Evolutionary conservation across 1,140 invertebrate species (phyloP), one percentile per base, ranked within the genome.

Genomic region (Protaetia brevitarsis): DNA sequence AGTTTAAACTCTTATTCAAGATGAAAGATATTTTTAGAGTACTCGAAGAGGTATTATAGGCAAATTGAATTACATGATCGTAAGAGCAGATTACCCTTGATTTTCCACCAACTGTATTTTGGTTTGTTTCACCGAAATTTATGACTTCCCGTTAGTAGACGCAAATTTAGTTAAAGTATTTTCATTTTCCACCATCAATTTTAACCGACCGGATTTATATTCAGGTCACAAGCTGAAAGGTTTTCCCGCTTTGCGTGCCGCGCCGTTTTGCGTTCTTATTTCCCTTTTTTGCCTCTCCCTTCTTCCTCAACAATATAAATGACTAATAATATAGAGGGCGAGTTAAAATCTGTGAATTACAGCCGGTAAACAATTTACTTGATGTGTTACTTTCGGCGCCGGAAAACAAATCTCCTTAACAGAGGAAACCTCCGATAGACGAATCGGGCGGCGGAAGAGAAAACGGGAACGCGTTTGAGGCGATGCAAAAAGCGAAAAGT

Each of bases 401-500:
- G 41, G 31, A 19, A 51, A 51, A 51, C 41, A 51, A 51, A 51
- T 51, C 41, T 51, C 16, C 19, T 23, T 51, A 51, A 51, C 21
- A 13, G 41, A 21, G 16, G 11, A 23, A 51, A 51, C 16, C 26
- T 13, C 21, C 41, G 41, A 51, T 51, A 16, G n/a, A n/a, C n/a
- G n/a, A n/a, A n/a, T n/a, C n/a, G n/a, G n/a, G 16, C 11, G n/a
- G 41, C 16, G 16, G 41, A 16, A 7, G 41, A 19, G 16, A n/a
- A 19, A 51, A 51, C n/a, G n/a, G n/a, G 26, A 51, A 51, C 41
- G 41, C n/a, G n/a, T 51, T 51, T 23, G 41, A 23, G 19, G 11
- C 8, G 41, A 51, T 51, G 41, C 41, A 51, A 65, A 65, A 69
- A 69, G 64, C 59, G 59, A 66, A 37, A 41, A 69, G 30, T 69